phyloP scores from a whole-genome alignment of 1,140 invertebrate species.

The Achroia grisella region DNA sequence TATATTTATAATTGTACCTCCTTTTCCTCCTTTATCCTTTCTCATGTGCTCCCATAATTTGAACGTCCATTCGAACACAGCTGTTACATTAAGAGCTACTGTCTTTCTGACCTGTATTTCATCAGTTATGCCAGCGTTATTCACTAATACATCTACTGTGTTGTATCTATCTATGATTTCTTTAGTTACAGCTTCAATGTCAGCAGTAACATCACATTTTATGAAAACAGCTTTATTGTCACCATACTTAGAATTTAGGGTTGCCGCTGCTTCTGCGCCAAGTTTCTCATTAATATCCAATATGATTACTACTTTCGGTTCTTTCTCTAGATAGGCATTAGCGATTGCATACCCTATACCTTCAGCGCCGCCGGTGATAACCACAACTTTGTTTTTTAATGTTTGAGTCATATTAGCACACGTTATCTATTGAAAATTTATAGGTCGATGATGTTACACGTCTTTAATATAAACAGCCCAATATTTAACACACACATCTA shows the following conservation, averaged over 20 bases:
- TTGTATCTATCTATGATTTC: constrained; percentile 46
- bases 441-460: no score
- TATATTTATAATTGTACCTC: constrained; percentile 76
- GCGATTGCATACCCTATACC: constrained; percentile 7
- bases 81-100: constrained; percentile 18
- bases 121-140: constrained; percentile 74
- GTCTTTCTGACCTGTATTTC: constrained; percentile 55
- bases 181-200: constrained; percentile 45
- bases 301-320: constrained; percentile 1
- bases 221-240: constrained; percentile 37
- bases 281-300: constrained; percentile 2
- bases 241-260: constrained; percentile 49
- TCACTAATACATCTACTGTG: constrained; percentile 73
- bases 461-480: no score
- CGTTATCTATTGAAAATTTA: no score
- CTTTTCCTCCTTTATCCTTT: constrained; percentile 73
- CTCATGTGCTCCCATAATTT: constrained; percentile 54
- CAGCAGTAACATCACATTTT: constrained; percentile 52
- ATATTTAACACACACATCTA: no score
- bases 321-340: neutral
- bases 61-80: constrained; percentile 16
- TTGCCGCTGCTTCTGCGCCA: neutral
- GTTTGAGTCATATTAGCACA: constrained; percentile 1
- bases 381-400: constrained; percentile 1
- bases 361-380: constrained; percentile 6